Base-by-base conservation (phyloP, 2,113 vertebrate genomes). In the Atherinomorus stipes region DNA sequence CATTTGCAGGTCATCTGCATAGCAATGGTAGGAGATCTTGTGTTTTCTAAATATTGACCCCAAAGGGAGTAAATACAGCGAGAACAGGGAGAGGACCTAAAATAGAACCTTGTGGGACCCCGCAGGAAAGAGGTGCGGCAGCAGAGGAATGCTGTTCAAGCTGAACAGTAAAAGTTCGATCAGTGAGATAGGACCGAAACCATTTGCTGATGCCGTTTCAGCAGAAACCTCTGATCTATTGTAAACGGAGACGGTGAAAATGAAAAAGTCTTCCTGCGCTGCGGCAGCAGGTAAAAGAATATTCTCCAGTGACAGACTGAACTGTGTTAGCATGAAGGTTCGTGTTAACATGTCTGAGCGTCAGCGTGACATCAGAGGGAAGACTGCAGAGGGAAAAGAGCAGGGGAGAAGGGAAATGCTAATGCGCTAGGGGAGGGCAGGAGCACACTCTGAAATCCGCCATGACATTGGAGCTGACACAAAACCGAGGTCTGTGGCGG, bases 291-390 rank as follows among this genome's bases (percentile, higher is more conserved):
- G 80, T 83, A 83, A 85, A 68, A 78, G 71, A 88, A 83, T 80
- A 77, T 75, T 78, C 78, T 85, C 76, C 64, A 38, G 65, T 57
- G 85, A 79, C 74, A 53, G 72, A 71, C 76, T 50, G 74, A 69
- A 66, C 59, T 28, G 76, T 51, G 76, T 69, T 74, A 78, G 84
- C 87, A 78, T 77, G 71, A 71, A 76, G 78, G 84, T 74, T 85
- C 47, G 67, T 75, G 84, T 90, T 88, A 89, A 85, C 81, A 75
- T 83, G 89, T 74, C 81, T 83, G 84, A 83, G 84, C 75, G 62
- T 15, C 62, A n/a, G 80, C 54, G 80, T 84, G 78, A 84, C 76
- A 89, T 78, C 71, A 76, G 71, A 88, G 60, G 59, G 76, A 74
- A 83, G 68, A 79, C 65, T 52, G 84, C 15, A 28, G 70, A 60